phyloP scores from a whole-genome alignment of 1,140 invertebrate species.

The Asbolus verrucosus region DNA sequence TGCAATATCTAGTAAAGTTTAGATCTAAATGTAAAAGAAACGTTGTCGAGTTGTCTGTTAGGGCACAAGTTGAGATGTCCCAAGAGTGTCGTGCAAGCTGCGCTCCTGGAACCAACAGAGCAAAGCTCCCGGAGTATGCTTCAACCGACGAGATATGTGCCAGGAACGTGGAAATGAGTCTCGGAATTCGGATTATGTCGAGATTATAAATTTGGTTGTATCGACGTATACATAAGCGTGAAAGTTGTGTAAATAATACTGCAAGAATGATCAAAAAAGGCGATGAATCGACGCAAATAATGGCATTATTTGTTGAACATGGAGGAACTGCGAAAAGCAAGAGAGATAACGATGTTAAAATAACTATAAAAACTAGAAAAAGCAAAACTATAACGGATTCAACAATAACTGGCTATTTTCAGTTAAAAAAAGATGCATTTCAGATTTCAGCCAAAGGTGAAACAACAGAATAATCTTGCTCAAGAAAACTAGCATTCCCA shows the following conservation, averaged over 20 bases:
- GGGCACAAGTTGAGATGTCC: slow-evolving; percentile 45
- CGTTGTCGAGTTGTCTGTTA: slow-evolving; percentile 48
- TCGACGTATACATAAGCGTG: neutral
- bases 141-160: slow-evolving; percentile 26
- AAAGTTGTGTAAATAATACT: neutral
- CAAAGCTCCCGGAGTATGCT: slow-evolving; percentile 7
- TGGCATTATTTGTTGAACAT: no score
- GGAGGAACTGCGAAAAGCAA: no score
- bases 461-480: no score
- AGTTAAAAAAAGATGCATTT: no score
- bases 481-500: no score
- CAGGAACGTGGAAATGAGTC: slow-evolving; percentile 22
- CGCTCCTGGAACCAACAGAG: slow-evolving; percentile 20
- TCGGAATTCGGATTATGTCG: neutral
- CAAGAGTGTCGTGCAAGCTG: slow-evolving; percentile 22
- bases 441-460: no score
- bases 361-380: no score
- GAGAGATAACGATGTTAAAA: no score
- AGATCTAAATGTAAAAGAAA: slow-evolving; percentile 49
- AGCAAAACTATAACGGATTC: no score
- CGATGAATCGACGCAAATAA: no score
- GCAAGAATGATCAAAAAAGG: no score
- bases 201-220: neutral
- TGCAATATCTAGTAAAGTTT: slow-evolving; percentile 47
- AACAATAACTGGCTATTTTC: no score